Base-by-base conservation (phyloP, 1,140 invertebrate genomes). In the Bombus confusus region DNA sequence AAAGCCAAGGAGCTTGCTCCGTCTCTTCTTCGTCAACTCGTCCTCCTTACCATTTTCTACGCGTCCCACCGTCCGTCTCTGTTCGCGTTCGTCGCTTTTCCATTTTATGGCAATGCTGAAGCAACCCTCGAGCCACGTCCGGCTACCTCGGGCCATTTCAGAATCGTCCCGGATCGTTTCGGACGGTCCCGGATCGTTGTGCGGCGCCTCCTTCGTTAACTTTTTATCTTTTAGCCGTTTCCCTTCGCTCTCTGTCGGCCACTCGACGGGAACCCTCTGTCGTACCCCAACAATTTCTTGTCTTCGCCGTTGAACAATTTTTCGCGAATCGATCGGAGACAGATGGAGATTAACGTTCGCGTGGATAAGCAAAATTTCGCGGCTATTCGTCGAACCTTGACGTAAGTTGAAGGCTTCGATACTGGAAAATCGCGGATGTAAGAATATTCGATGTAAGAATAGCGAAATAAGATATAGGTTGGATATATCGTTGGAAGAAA, bases 1-100 rank as follows among this genome's bases (percentile, higher is more conserved):
- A 92, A 93, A 94, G 91, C 92, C 90, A 86, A 85, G 81, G 80
- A 86, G 86, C 68, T 72, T 76, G 71, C 52, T 57, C 22, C 62
- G 62, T 84, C 75, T 68, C 64, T 22, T 47, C 47, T 77, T 66
- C 47, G 39, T 41, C n/a, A 31, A 52, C 18, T 31, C 47, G 18
- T 13, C 83, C 37, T 66, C 76, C 18, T 64, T 71, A 34, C 52
- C 25, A 47, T 64, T 76, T 52, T 47, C 80, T n/a, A 18, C 73
- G 66, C 22, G 28, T 85, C 76, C 81, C 59, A n/a, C 8, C 72
- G 5, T 41, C n/a, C 90, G 69, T 84, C 62, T 71, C 43, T 39
- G 39, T 77, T 69, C 73, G 37, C 28, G 31, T 47, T 62, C 75
- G 3, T 80, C 4, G 68, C 69, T 47, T 79, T 72, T 31, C 43